Evolutionary conservation across 2,888 invertebrate genomes (phyloP).

Genomic region (Acanthosepion pharaonis): DNA sequence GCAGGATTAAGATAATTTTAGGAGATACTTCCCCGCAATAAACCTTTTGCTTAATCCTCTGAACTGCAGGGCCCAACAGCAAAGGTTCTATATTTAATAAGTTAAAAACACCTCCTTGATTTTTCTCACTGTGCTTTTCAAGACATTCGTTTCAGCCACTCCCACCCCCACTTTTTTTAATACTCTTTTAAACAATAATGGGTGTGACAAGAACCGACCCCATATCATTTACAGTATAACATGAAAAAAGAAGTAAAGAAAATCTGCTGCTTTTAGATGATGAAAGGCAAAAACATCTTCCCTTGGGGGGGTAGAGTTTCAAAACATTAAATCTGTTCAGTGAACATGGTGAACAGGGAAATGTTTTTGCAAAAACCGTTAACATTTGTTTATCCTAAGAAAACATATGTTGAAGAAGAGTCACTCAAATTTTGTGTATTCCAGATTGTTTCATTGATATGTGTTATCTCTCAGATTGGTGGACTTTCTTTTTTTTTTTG

Average conservation of each 20-base stretch:
- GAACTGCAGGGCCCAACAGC: too few species aligned
- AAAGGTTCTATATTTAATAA: too few species aligned
- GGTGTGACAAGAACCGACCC: not conserved
- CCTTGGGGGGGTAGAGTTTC: not conserved
- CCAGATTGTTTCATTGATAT: not conserved
- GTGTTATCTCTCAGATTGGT: too few species aligned
- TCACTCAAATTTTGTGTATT: not conserved
- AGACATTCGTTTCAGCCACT: not conserved
- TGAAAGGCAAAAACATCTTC: not conserved
- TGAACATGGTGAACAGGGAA: not conserved
- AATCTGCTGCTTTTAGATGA: not conserved
- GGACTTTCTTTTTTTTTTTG: too few species aligned
- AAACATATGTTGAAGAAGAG: slow-evolving; percentile 33
- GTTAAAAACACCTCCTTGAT: too few species aligned
- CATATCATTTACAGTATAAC: not conserved
- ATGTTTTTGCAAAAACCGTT: not conserved
- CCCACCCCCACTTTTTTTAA: too few species aligned
- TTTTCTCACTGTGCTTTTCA: not conserved
- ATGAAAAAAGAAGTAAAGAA: not conserved
- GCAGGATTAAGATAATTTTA: too few species aligned
- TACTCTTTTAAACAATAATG: not conserved
- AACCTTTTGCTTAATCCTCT: too few species aligned
- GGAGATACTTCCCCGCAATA: too few species aligned
- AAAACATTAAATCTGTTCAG: not conserved
- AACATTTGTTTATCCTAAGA: not conserved